Conservation (phyloP, 2,113 vertebrate genomes). For the Embiotoca jacksoni region DNA sequence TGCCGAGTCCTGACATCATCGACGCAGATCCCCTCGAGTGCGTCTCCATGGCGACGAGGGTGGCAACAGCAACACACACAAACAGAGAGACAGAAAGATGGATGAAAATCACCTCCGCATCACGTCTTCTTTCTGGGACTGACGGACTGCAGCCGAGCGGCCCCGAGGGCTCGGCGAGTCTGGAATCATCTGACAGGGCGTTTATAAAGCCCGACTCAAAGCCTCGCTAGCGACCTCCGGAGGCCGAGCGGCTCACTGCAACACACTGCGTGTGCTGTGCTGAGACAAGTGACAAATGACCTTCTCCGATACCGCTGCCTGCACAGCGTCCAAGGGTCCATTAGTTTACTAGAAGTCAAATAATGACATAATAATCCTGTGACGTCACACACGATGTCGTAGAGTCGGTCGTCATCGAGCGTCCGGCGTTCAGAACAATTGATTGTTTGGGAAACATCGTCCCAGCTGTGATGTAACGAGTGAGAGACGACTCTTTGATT, state of each 20-base stretch:
- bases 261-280: background rate
- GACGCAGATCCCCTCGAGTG: background rate
- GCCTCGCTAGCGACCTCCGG: background rate
- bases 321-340: background rate
- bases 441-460: conserved; percentile 8
- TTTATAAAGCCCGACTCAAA: background rate
- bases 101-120: conserved; percentile 25
- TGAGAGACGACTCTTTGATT: no score
- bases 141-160: conserved; percentile 6
- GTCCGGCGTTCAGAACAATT: background rate
- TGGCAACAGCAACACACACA: conserved; percentile 38
- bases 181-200: background rate
- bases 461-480: conserved; percentile 1
- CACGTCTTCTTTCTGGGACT: background rate
- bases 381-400: conserved; percentile 16
- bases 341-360: background rate
- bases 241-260: background rate
- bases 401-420: background rate
- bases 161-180: background rate
- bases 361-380: background rate
- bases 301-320: background rate
- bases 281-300: background rate
- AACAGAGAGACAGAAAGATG: conserved; percentile 35
- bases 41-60: conserved; percentile 30
- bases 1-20: conserved; percentile 15